These are phyloP conservation scores for Sphaerodactylus townsendi DNA, from an alignment of 2,113 vertebrate genomes.

Conservation along the genomic window DNA sequence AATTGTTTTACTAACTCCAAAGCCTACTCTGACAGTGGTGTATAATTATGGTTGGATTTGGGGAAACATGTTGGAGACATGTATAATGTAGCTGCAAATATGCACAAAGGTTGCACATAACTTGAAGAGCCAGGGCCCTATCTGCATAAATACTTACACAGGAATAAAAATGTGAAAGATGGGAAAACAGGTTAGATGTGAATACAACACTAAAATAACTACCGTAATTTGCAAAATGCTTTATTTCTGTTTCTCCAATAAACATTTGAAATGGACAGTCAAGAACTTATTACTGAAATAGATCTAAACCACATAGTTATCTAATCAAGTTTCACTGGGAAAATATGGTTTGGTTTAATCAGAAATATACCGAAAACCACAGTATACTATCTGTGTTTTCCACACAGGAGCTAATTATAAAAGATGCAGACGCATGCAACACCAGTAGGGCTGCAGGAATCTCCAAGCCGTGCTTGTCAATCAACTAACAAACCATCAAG, in stretches of 20 bases:
- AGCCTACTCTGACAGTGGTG: neutral
- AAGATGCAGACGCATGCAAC: constrained; percentile 68
- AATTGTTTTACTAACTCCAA: neutral
- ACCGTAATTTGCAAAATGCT: neutral
- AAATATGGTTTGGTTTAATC: constrained; percentile 48
- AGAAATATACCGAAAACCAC: constrained; percentile 52
- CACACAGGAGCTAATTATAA: constrained; percentile 68
- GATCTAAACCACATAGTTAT: neutral
- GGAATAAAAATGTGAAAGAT: too few relatives aligned
- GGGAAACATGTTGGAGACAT: too few relatives aligned
- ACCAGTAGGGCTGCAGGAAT: constrained; percentile 56
- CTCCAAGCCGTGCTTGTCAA: constrained; percentile 34
- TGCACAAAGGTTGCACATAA: too few relatives aligned
- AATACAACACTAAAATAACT: too few relatives aligned
- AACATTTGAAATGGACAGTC: constrained; percentile 31
- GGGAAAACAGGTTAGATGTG: too few relatives aligned
- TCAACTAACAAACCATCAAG: constrained; percentile 36
- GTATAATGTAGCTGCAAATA: too few relatives aligned
- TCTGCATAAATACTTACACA: too few relatives aligned
- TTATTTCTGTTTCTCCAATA: constrained; percentile 30
- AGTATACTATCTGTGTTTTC: constrained; percentile 70
- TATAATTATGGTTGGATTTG: neutral
- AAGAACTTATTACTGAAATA: constrained; percentile 35
- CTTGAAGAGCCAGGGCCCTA: too few relatives aligned
- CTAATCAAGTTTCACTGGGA: constrained; percentile 41